Conservation (phyloP, 2,113 vertebrate genomes). For the Axis porcinus region DNA sequence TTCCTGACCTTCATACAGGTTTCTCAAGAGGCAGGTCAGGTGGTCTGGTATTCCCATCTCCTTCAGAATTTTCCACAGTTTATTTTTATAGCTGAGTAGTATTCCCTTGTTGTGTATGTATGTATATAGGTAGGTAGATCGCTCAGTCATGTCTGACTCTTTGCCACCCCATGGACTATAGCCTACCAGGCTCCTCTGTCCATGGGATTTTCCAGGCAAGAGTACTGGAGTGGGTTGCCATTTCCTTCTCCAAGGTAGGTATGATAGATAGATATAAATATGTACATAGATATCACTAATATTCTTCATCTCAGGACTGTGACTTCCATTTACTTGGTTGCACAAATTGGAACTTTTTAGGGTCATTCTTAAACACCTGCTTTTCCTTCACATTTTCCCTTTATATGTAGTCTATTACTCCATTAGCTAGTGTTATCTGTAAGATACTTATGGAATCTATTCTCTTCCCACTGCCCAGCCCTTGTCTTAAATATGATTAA, state of each 20-base stretch:
- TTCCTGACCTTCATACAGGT: no score
- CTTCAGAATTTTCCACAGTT: no score
- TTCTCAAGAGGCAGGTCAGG: no score
- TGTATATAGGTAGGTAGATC: neutral
- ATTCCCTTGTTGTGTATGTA: neutral
- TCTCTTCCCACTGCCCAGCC: neutral
- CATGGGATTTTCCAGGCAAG: no score
- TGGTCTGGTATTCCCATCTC: no score
- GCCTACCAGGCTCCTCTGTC: no score
- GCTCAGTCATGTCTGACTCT: no score
- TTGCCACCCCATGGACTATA: no score
- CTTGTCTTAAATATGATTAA: neutral
- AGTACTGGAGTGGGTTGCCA: no score
- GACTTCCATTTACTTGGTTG: neutral
- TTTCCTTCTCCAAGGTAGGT: neutral
- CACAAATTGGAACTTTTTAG: neutral
- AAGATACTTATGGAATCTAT: neutral
- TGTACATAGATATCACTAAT: neutral
- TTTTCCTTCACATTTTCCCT: neutral
- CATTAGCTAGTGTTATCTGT: neutral
- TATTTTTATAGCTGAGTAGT: neutral
- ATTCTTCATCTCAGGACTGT: neutral
- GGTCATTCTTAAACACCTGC: neutral
- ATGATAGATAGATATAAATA: neutral
- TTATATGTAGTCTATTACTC: neutral